phyloP scores from a whole-genome alignment of 2,113 vertebrate genomes.

The Poicephalus gulielmi region DNA sequence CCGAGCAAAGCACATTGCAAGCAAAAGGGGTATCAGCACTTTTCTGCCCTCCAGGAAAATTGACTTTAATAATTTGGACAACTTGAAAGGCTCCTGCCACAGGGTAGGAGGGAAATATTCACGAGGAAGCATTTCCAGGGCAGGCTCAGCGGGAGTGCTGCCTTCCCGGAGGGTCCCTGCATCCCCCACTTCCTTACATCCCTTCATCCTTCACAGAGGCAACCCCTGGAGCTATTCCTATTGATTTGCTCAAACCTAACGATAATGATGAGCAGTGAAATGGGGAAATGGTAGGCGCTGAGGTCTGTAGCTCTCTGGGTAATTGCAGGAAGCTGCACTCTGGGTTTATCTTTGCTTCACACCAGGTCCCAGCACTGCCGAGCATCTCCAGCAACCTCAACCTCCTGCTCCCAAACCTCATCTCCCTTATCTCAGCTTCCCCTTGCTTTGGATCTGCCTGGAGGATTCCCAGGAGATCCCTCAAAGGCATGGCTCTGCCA shows the following conservation, averaged over 20 bases:
- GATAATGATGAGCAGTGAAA: neutral
- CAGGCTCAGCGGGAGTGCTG: neutral
- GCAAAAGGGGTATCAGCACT: constrained; percentile 15
- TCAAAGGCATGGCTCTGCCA: neutral
- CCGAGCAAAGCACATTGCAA: neutral
- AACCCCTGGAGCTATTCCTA: neutral
- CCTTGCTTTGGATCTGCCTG: neutral
- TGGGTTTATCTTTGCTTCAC: neutral
- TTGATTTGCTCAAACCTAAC: neutral
- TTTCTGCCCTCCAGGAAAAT: constrained; percentile 29
- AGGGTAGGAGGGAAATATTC: constrained; percentile 49
- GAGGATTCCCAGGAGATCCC: neutral
- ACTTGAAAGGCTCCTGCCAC: constrained; percentile 47
- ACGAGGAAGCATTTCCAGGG: neutral
- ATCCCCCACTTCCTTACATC: neutral
- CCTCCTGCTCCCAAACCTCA: neutral
- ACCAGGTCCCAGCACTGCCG: neutral
- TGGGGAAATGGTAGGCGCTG: neutral
- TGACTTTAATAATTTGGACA: constrained; percentile 44
- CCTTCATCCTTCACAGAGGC: neutral
- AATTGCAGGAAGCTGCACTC: neutral
- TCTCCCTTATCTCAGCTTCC: neutral
- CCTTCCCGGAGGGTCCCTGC: neutral
- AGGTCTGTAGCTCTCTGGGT: neutral
- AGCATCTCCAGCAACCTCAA: neutral